Evolutionary conservation across 2,113 vertebrate species (phyloP).

Genomic region (Onychostruthus taczanowskii): DNA sequence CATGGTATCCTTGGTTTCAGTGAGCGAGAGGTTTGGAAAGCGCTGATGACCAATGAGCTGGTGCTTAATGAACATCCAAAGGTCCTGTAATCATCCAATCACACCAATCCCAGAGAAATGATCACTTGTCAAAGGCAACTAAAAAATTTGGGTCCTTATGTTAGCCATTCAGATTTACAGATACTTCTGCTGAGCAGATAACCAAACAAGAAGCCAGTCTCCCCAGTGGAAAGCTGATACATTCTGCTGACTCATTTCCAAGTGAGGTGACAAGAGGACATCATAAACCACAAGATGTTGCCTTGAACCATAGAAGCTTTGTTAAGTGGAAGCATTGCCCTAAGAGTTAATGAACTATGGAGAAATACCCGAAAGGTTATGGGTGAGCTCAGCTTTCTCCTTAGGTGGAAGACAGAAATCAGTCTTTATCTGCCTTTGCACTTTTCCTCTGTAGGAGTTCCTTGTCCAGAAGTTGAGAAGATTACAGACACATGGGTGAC

Average conservation of each 20-base stretch:
- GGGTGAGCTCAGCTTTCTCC: neutral
- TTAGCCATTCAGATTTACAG: neutral
- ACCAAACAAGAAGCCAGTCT: neutral
- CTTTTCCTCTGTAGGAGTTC: neutral
- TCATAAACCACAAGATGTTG: neutral
- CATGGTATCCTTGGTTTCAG: neutral
- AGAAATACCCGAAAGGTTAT: neutral
- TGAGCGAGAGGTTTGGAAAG: neutral
- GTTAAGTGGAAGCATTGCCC: neutral
- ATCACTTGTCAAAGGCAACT: neutral
- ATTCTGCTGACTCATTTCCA: neutral
- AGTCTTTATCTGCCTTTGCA: neutral
- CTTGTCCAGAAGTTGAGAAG: neutral
- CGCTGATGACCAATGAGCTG: neutral
- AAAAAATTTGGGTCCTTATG: neutral
- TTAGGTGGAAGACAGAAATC: neutral
- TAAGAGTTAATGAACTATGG: neutral
- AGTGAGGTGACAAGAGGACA: neutral
- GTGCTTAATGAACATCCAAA: neutral
- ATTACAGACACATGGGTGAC: neutral
- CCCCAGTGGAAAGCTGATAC: neutral
- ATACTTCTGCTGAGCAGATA: neutral
- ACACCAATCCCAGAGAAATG: neutral
- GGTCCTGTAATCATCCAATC: neutral
- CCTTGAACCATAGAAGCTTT: neutral